Percentiles rank a stretch among this genome's conserved stretches.
Conservation (phyloP, 2,797 vertebrate genomes). For the Sphenopsis melanotis region DNA sequence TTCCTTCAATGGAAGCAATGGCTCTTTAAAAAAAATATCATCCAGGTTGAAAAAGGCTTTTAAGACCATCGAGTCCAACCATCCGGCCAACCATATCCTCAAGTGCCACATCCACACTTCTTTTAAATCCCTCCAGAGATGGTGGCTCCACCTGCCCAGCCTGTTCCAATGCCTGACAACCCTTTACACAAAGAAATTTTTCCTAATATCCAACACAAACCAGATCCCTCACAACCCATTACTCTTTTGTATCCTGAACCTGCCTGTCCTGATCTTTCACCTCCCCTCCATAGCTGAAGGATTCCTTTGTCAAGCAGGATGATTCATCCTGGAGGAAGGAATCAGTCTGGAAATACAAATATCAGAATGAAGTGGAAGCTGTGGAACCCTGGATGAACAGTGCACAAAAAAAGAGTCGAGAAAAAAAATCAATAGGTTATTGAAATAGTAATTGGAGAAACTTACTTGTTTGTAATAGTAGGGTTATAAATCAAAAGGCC, state of each 20-base stretch:
- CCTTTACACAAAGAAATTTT: neutral
- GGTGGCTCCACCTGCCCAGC: neutral
- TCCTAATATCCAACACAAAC: neutral
- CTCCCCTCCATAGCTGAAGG: neutral
- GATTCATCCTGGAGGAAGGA: neutral
- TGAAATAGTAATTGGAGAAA: constrained; percentile 46
- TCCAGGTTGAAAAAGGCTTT: neutral
- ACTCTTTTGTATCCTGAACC: neutral
- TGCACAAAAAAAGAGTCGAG: accelerated
- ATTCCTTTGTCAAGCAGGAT: neutral
- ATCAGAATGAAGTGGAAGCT: neutral
- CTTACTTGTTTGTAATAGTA: constrained; percentile 27
- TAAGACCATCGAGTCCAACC: too few species aligned
- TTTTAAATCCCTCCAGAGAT: neutral
- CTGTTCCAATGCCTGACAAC: too few species aligned
- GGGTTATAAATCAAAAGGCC: constrained; percentile 12
- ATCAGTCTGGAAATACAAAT: neutral
- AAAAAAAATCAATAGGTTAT: constrained; percentile 23
- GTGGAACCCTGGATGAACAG: neutral
- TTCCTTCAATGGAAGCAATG: neutral
- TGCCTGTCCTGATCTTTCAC: neutral
- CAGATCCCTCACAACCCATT: neutral
- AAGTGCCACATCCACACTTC: neutral
- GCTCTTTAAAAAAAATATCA: neutral
- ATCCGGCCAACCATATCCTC: neutral